Percentiles rank a stretch among this genome's conserved stretches.
These are phyloP conservation scores for Phymanthus crucifer DNA, from an alignment of 92 coral and sea anemone genomes.

Conservation along the genomic window DNA sequence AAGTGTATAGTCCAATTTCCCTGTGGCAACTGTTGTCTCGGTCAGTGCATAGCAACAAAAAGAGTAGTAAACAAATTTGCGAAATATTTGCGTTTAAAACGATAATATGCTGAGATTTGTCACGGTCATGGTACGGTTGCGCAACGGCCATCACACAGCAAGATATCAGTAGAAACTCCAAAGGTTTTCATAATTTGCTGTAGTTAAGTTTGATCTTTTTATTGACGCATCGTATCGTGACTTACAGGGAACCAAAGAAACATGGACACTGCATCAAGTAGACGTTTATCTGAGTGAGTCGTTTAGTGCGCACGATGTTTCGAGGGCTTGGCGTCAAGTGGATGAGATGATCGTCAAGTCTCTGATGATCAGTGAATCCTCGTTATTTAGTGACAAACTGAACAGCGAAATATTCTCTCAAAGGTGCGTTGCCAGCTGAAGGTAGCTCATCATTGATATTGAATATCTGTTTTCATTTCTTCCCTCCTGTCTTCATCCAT, in stretches of 20 bases:
- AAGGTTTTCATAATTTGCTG: neutral
- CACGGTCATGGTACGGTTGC: neutral
- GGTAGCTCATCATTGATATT: neutral
- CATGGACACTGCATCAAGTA: constrained; percentile 39
- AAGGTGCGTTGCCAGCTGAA: constrained; percentile 7
- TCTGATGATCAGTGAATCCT: constrained; percentile 49
- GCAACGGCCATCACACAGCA: neutral
- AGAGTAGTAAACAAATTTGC: neutral
- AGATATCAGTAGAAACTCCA: neutral
- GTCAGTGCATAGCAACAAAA: too few relatives aligned
- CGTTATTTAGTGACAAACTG: neutral
- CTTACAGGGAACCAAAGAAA: constrained; percentile 13
- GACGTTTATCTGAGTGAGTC: constrained; percentile 14
- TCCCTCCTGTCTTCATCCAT: neutral
- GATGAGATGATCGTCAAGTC: constrained; percentile 53
- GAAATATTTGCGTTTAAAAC: neutral
- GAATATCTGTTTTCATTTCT: neutral
- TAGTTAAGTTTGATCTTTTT: neutral
- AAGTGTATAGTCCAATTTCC: too few relatives aligned
- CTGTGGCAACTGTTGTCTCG: too few relatives aligned
- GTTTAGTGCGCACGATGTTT: constrained; percentile 23
- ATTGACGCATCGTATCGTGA: neutral
- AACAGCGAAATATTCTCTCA: constrained; percentile 1
- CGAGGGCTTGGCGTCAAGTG: constrained; percentile 35
- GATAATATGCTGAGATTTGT: neutral